Percentiles rank a stretch among this genome's conserved stretches.
These are phyloP conservation scores for Eriosoma lanigerum DNA, from an alignment of 1,140 invertebrate species.

Conservation along the genomic window DNA sequence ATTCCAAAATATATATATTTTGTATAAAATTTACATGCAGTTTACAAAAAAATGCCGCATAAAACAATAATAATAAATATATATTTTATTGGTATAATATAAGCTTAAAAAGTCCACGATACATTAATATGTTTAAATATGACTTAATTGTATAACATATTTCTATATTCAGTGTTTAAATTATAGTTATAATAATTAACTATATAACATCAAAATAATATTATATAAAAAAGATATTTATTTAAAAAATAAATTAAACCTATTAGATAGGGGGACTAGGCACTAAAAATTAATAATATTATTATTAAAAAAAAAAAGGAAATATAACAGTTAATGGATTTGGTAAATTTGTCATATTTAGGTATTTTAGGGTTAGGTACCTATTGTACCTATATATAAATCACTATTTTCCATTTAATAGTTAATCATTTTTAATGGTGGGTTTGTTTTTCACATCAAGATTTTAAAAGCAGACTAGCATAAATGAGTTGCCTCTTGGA, in stretches of 20 bases:
- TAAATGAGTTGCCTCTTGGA: background rate
- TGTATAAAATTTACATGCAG: background rate
- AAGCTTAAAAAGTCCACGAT: background rate
- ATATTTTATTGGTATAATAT: background rate
- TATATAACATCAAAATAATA: constrained; percentile 16
- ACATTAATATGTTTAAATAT: background rate
- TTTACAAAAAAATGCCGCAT: background rate
- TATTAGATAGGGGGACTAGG: constrained; percentile 19
- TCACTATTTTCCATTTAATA: too few relatives aligned
- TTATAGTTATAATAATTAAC: background rate
- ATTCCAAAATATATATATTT: background rate
- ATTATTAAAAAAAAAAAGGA: background rate
- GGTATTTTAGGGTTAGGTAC: too few relatives aligned
- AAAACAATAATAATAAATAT: constrained; percentile 8
- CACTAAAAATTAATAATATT: background rate
- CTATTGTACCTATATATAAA: too few relatives aligned
- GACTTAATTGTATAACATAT: background rate
- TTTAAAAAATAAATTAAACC: constrained; percentile 11
- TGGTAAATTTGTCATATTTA: background rate
- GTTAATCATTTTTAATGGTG: too few relatives aligned
- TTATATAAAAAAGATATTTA: background rate
- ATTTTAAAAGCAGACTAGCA: constrained; percentile 16
- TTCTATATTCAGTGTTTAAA: background rate
- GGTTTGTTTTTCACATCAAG: background rate
- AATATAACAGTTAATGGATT: background rate